Conservation (phyloP, 1,140 invertebrate genomes). For the Drosophila busckii region DNA sequence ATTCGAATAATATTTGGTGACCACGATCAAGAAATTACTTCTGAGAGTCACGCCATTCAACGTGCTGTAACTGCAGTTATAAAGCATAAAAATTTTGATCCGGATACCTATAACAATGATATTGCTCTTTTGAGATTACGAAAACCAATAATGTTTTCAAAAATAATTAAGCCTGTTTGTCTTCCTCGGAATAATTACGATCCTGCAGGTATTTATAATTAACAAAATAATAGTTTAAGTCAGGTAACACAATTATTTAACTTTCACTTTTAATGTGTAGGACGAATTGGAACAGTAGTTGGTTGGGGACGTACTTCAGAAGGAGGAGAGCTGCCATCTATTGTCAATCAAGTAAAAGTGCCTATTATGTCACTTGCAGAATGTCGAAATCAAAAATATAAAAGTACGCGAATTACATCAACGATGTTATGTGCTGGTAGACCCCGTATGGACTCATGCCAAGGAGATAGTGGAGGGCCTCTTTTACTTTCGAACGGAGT, state of each 20-base stretch:
- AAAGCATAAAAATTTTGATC: slow-evolving; percentile 89
- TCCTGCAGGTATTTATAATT: slow-evolving; percentile 82
- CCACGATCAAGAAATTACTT: slow-evolving; percentile 88
- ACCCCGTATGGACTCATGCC: slow-evolving; percentile 90
- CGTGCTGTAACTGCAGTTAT: slow-evolving; percentile 88
- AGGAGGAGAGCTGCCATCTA: slow-evolving; percentile 87
- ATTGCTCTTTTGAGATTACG: slow-evolving; percentile 88
- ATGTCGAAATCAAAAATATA: slow-evolving; percentile 90
- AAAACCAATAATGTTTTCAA: slow-evolving; percentile 87
- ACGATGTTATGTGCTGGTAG: slow-evolving; percentile 90
- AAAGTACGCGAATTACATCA: slow-evolving; percentile 87
- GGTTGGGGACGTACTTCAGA: slow-evolving; percentile 91
- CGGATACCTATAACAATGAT: slow-evolving; percentile 92
- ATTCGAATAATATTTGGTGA: slow-evolving; percentile 89
- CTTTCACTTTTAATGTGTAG: slow-evolving; percentile 37
- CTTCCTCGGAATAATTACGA: slow-evolving; percentile 84
- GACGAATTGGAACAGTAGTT: slow-evolving; percentile 83
- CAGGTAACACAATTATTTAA: background rate
- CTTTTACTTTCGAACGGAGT: slow-evolving; percentile 85
- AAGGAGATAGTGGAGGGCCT: slow-evolving; percentile 91
- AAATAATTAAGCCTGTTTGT: slow-evolving; percentile 89
- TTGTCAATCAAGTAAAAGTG: slow-evolving; percentile 90
- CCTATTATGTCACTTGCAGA: slow-evolving; percentile 88
- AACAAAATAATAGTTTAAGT: background rate
- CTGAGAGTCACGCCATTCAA: slow-evolving; percentile 87